These are phyloP conservation scores for Pimpla rufipes DNA, from an alignment of 2,888 invertebrate species.

Conservation along the genomic window DNA sequence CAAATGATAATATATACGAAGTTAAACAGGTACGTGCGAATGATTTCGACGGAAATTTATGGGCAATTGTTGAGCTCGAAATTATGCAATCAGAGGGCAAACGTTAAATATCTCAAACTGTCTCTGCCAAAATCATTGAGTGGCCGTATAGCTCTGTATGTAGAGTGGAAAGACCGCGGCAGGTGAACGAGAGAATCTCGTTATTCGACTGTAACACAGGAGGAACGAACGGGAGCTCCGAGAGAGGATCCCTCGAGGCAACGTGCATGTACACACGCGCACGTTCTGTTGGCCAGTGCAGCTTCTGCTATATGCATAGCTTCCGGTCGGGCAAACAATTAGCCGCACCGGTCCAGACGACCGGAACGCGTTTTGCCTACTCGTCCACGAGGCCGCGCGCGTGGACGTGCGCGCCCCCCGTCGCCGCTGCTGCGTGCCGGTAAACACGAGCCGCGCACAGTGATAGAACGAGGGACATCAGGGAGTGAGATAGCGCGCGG, in stretches of 20 bases:
- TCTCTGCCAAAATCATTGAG: slow-evolving; percentile 44
- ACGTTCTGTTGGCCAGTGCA: slow-evolving; percentile 42
- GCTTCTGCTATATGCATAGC: slow-evolving; percentile 75
- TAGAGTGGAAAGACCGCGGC: slow-evolving; percentile 20
- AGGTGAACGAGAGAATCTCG: slow-evolving; percentile 49
- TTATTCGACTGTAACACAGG: slow-evolving; percentile 38
- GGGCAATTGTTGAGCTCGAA: slow-evolving; percentile 19
- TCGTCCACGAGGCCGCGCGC: slow-evolving; percentile 61
- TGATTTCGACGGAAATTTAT: slow-evolving; percentile 6
- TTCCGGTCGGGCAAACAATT: slow-evolving; percentile 83
- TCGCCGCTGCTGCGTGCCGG: slow-evolving; percentile 22
- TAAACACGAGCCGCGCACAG: slow-evolving; percentile 53
- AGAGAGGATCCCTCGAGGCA: slow-evolving; percentile 46
- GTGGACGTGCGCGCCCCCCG: slow-evolving; percentile 27
- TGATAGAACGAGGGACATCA: slow-evolving; percentile 33
- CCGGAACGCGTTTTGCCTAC: slow-evolving; percentile 76
- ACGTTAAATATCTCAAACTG: slow-evolving; percentile 39
- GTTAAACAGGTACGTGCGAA: slow-evolving; percentile 8
- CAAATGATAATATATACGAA: background rate
- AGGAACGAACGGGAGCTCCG: background rate
- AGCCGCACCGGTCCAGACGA: slow-evolving; percentile 77
- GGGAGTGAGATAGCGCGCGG: slow-evolving; percentile 21
- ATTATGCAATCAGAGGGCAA: slow-evolving; percentile 20
- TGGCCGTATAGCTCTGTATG: slow-evolving; percentile 6
- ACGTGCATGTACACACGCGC: slow-evolving; percentile 37